phyloP scores from a whole-genome alignment of 2,113 vertebrate species.

The Amblyornis subalaris region DNA sequence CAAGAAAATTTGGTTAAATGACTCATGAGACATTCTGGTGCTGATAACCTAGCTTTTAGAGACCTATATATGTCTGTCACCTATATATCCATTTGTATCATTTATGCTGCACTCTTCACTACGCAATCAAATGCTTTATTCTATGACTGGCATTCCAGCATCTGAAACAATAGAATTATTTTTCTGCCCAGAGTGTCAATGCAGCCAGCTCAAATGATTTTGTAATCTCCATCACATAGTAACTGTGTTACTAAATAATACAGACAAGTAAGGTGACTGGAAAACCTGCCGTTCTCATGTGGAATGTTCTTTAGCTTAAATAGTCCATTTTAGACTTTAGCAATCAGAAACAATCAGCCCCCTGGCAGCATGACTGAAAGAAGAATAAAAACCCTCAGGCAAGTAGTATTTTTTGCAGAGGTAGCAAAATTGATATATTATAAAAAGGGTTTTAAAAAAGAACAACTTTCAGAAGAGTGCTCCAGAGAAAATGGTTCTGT shows the following conservation, averaged over 20 bases:
- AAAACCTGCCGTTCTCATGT: not conserved
- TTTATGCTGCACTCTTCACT: not conserved
- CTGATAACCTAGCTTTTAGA: not conserved
- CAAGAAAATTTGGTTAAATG: not conserved
- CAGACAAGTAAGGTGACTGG: slow-evolving; percentile 12
- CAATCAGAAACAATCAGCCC: slow-evolving; percentile 44
- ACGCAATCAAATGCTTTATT: not conserved
- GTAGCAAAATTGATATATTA: slow-evolving; percentile 10
- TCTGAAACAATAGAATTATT: not conserved
- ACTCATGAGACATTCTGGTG: not conserved
- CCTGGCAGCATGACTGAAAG: slow-evolving; percentile 34
- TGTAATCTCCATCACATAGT: not conserved
- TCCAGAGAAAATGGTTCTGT: slow-evolving; percentile 39
- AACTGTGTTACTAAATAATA: slow-evolving; percentile 12
- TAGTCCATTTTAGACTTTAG: slow-evolving; percentile 13
- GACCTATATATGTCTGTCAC: not conserved
- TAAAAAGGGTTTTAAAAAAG: not conserved
- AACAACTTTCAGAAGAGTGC: slow-evolving; percentile 14
- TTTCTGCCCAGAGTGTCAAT: not conserved
- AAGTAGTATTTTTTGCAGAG: slow-evolving; percentile 19
- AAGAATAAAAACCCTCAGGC: slow-evolving; percentile 33
- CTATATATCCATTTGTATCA: not conserved
- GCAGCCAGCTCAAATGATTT: slow-evolving; percentile 6
- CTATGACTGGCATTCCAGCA: not conserved
- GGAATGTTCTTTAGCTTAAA: slow-evolving; percentile 6